Evolutionary conservation across 2,797 vertebrate genomes (phyloP), one percentile per base, ranked within the genome.

Genomic region (Tenualosa ilisha): DNA sequence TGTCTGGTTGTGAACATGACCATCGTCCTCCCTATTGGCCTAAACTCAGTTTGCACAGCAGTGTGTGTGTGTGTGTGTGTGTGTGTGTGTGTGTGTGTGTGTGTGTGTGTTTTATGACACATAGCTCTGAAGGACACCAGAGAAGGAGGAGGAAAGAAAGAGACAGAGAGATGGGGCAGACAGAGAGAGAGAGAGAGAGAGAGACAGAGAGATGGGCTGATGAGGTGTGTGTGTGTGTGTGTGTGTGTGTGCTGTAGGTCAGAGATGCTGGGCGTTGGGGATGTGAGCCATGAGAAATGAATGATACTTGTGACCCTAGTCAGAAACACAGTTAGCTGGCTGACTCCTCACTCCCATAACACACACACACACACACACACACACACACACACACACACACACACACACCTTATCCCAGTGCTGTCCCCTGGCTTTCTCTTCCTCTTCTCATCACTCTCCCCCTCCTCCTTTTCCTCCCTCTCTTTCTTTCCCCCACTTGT

Each of bases 281-380:
- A 87, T 89, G 81, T 85, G 84, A 87, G 84, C 86, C 89, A 89
- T 88, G 85, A 88, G 86, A 92, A 91, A 92, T 91, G 91, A 92
- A 91, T 91, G 89, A 89, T 91, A 89, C 92, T 92, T 90, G 7
- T 88, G 51, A 88, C 84, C 86, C 81, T 86, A 89, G 88, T 90
- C 89, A 53, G 51, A 53, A 53, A 53, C 2, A 53, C 51, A 53
- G 51, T 53, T 53, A 53, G 51, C 51, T 13, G 7, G 51, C 6
- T 7, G 3, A 51, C 1, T 51, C 50, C n/a, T n/a, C n/a, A n/a
- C n/a, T n/a, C n/a, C n/a, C n/a, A n/a, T n/a, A n/a, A n/a, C n/a
- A n/a, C n/a, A n/a, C n/a, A n/a, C n/a, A n/a, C n/a, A n/a, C n/a
- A n/a, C n/a, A n/a, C n/a, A n/a, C n/a, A n/a, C n/a, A n/a, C n/a